Conservation (phyloP, 2,797 vertebrate genomes). For the Gorsachius magnificus region DNA sequence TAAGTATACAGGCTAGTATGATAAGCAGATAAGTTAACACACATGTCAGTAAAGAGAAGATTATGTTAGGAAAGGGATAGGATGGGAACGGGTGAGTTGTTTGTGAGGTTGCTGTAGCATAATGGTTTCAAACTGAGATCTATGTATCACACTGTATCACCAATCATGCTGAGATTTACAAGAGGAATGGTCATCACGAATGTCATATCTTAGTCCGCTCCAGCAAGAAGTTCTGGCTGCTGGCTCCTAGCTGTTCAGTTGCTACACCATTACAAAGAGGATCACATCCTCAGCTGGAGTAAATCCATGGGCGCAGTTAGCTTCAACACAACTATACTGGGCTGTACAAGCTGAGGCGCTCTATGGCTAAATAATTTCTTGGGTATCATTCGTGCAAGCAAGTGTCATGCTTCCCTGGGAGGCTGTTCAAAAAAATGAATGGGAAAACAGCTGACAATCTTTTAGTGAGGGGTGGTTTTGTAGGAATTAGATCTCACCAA, state of each 20-base stretch:
- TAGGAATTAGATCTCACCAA: not conserved
- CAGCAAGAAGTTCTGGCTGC: not conserved
- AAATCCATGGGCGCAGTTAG: accelerated
- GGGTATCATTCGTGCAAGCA: not conserved
- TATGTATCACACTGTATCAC: not conserved
- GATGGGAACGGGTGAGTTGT: not conserved
- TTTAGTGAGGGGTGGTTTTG: not conserved
- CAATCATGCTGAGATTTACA: not conserved
- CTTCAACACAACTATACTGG: not conserved
- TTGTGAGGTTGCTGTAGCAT: not conserved
- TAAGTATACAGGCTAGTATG: not conserved
- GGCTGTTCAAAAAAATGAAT: not conserved
- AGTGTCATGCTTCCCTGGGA: not conserved
- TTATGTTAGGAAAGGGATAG: not conserved
- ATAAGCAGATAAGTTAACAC: not conserved
- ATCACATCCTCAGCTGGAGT: not conserved
- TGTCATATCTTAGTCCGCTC: not conserved
- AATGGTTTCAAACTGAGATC: not conserved
- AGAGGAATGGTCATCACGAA: not conserved
- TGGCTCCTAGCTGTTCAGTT: not conserved
- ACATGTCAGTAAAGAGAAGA: not conserved
- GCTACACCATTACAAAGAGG: not conserved
- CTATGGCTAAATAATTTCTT: not conserved
- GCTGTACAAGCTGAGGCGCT: not conserved
- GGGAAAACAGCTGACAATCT: not conserved